Evolutionary conservation across 2,113 vertebrate species (phyloP), one percentile per base, ranked within the genome.

Genomic region (Hemicordylus capensis): DNA sequence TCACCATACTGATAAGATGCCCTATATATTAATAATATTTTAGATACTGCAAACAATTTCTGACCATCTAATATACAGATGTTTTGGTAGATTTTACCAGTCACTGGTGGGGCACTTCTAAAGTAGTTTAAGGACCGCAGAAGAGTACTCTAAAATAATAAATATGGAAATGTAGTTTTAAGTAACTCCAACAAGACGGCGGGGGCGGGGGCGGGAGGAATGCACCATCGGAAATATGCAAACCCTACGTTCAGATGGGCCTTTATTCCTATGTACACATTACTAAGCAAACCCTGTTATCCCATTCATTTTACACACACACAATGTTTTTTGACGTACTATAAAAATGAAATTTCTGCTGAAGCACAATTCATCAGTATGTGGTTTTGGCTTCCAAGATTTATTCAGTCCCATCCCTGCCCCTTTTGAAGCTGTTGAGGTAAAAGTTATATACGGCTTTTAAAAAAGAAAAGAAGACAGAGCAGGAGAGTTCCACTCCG

Each of bases 1-100:
- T 86, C 78, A 69, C 78, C 83, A 86, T 6, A 93, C n/a, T 83
- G 63, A 61, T 86, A 85, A 87, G 81, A 90, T 76, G 77, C 78
- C 86, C 46, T 39, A 4, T 20, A 37, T 54, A 42, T 80, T 70
- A 81, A 42, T 81, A 85, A 22, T 56, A 86, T 51, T 77, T 72
- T 44, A 79, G n/a, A 59, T 79, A 83, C n/a, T 54, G 17, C 19
- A 4, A 44, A 84, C 87, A 66, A 31, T 66, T 14, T 77, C 67
- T 34, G 1, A 1, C 61, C 56, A 73, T 86, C 66, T 83, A 83
- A 12, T 87, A 86, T 88, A 88, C 34, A 79, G 42, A 31, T 70
- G 56, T 24, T 69, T 19, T 61, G 83, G 31, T 7, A 87, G 17
- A 69, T 67, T 2, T 28, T n/a, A 76, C 67, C 70, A 0, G 20